A percentile compares a stretch with the other conserved stretches of the same genome.
Evolutionary conservation across 1,140 invertebrate genomes (phyloP).

Genomic region (Oreohelix idahoensis): DNA sequence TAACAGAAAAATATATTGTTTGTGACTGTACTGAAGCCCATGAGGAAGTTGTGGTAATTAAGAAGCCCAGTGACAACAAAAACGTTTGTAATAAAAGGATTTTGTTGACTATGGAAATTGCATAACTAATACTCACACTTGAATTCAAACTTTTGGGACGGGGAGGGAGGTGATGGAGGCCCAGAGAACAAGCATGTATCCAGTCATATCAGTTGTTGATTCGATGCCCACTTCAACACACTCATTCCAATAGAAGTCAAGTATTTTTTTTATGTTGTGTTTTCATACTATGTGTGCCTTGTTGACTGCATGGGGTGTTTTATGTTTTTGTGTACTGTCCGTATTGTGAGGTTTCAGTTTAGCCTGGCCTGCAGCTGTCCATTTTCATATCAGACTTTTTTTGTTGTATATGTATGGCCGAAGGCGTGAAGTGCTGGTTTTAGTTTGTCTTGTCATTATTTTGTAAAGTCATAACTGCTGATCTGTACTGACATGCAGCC

Average conservation of each 20-base stretch:
- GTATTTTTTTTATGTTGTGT: conserved; percentile 5
- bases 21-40: too few species aligned
- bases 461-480: too few species aligned
- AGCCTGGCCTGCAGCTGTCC: background rate
- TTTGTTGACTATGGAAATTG: too few species aligned
- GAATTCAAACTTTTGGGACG: too few species aligned
- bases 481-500: background rate
- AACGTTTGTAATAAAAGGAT: too few species aligned
- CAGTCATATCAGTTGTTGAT: background rate
- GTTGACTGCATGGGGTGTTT: background rate
- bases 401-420: background rate
- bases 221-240: background rate
- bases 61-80: too few species aligned
- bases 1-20: too few species aligned
- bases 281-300: conserved; percentile 5
- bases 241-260: background rate
- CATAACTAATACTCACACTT: too few species aligned
- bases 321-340: background rate
- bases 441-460: background rate
- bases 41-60: too few species aligned
- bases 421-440: background rate
- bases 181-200: background rate
- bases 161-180: too few species aligned
- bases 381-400: conserved; percentile 6
- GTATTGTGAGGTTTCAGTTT: background rate